Evolutionary conservation across 2,888 invertebrate genomes (phyloP).

Genomic region (Pollenia angustigena): DNA sequence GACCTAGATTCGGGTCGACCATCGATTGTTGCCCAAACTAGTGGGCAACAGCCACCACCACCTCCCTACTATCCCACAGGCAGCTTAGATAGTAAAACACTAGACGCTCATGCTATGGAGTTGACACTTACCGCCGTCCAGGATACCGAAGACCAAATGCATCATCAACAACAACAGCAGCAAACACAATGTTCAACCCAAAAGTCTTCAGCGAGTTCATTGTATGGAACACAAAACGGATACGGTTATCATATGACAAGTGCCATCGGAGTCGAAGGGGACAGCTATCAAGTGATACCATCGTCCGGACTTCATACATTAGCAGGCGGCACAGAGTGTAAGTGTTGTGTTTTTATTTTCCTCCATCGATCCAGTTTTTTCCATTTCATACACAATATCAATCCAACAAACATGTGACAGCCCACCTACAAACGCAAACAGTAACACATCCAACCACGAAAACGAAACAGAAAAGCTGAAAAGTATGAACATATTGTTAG

Average conservation of each 20-base stretch:
- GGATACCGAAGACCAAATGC: constrained; percentile 80
- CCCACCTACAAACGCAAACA: constrained; percentile 1
- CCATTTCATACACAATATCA: constrained; percentile 2
- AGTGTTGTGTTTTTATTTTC: constrained; percentile 75
- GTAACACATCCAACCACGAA: constrained; percentile 9
- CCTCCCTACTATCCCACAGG: constrained; percentile 80
- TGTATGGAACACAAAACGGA: constrained; percentile 78
- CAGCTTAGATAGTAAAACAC: constrained; percentile 80
- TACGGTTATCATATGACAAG: constrained; percentile 83
- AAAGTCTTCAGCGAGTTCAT: constrained; percentile 70
- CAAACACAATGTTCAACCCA: constrained; percentile 69
- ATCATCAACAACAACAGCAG: constrained; percentile 76
- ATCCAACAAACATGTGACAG: background rate
- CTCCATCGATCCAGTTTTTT: background rate
- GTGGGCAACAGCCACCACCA: constrained; percentile 77
- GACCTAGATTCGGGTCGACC: constrained; percentile 77
- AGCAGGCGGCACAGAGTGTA: constrained; percentile 79
- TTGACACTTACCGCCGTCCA: constrained; percentile 79
- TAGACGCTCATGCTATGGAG: constrained; percentile 79
- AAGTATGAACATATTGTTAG: constrained; percentile 29
- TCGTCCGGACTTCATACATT: constrained; percentile 75
- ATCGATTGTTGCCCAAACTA: constrained; percentile 75
- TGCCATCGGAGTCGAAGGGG: constrained; percentile 81
- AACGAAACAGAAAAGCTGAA: constrained; percentile 6
- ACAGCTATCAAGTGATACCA: constrained; percentile 82